Evolutionary conservation across 2,888 invertebrate genomes (phyloP).

Genomic region (Noctua janthe): DNA sequence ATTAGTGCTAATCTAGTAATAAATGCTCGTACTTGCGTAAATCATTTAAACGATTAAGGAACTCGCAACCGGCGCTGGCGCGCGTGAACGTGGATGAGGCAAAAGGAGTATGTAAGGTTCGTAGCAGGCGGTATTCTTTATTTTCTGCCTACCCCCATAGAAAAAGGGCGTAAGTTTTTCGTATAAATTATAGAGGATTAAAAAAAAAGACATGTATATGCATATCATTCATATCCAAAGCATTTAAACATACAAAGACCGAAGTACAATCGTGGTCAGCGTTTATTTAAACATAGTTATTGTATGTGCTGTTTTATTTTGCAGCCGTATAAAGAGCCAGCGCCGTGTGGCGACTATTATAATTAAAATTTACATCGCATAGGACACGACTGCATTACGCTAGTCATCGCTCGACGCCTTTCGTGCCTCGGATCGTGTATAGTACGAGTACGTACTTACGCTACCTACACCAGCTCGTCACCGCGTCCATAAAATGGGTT

Average conservation of each 20-base stretch:
- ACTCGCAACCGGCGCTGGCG: background rate
- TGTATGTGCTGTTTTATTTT: constrained; percentile 47
- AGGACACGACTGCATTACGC: constrained; percentile 71
- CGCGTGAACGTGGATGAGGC: background rate
- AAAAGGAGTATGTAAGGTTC: background rate
- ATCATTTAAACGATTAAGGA: background rate
- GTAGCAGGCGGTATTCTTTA: background rate
- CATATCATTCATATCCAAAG: background rate
- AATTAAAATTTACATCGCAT: constrained; percentile 78
- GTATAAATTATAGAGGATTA: background rate
- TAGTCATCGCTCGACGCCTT: constrained; percentile 55
- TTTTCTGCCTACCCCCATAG: background rate
- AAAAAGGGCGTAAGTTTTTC: background rate
- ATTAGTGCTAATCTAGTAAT: constrained; percentile 33
- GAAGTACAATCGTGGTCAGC: constrained; percentile 32
- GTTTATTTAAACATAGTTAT: constrained; percentile 30
- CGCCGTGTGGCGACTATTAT: constrained; percentile 59
- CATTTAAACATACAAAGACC: constrained; percentile 3
- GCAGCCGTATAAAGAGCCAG: constrained; percentile 42
- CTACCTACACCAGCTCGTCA: constrained; percentile 24
- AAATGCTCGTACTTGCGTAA: constrained; percentile 32
- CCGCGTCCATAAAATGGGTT: constrained; percentile 18
- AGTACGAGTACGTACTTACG: constrained; percentile 20
- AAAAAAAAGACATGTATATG: constrained; percentile 1
- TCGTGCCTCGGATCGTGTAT: constrained; percentile 59